phyloP scores from a whole-genome alignment of 2,797 vertebrate species.

The Petrocephalus schoutedeni region DNA sequence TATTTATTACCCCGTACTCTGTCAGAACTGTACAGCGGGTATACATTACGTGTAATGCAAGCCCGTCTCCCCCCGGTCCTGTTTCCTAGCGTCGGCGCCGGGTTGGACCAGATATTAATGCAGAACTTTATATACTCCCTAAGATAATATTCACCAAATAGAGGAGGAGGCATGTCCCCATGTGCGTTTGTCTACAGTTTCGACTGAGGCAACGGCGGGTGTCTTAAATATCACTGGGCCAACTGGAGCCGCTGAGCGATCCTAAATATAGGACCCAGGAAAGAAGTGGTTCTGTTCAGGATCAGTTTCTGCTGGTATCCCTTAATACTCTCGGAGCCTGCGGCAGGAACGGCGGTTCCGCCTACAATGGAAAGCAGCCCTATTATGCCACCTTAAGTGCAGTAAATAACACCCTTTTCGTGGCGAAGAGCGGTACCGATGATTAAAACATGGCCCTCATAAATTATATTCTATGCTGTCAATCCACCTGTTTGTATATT shows the following conservation, averaged over 20 bases:
- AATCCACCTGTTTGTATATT: neutral
- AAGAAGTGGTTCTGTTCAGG: neutral
- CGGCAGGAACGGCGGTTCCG: neutral
- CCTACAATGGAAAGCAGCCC: neutral
- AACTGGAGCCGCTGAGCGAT: neutral
- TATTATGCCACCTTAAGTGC: neutral
- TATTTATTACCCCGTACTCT: constrained; percentile 13
- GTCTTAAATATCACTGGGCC: constrained; percentile 13
- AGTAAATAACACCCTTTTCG: neutral
- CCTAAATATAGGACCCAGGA: constrained; percentile 30
- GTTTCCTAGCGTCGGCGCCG: neutral
- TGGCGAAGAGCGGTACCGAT: neutral
- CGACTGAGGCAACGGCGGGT: neutral
- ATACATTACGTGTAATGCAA: neutral
- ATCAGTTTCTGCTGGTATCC: neutral
- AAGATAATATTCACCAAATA: neutral
- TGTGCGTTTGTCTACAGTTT: neutral
- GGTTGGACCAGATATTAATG: neutral
- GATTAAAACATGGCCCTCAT: neutral
- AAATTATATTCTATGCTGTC: neutral
- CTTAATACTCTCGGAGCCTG: neutral
- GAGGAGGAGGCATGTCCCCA: neutral
- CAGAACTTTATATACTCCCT: neutral
- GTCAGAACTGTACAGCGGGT: neutral
- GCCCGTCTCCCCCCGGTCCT: neutral